Evolutionary conservation across 1,140 invertebrate genomes (phyloP).

Genomic region (Aphis gossypii): DNA sequence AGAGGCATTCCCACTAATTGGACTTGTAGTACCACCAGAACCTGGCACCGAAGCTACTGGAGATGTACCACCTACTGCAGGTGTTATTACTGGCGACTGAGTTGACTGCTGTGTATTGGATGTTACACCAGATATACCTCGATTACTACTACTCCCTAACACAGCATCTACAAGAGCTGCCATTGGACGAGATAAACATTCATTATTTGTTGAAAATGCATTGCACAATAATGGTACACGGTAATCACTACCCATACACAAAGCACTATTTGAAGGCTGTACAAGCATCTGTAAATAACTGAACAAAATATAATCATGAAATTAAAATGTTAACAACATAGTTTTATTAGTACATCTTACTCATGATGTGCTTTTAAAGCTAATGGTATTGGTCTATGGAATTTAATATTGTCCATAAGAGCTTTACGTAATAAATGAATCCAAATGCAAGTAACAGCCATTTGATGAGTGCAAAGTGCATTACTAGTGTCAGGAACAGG

Average conservation of each 20-base stretch:
- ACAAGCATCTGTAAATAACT: constrained; percentile 82
- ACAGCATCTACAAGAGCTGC: constrained; percentile 87
- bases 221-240: constrained; percentile 91
- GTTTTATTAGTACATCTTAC: constrained; percentile 65
- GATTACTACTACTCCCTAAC: constrained; percentile 67
- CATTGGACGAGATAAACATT: constrained; percentile 86
- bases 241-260: constrained; percentile 82
- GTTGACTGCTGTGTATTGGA: constrained; percentile 65
- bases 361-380: constrained; percentile 77
- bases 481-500: constrained; percentile 88
- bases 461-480: constrained; percentile 85
- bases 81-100: constrained; percentile 65
- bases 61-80: constrained; percentile 65
- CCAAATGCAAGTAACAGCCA: constrained; percentile 96
- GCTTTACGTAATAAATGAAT: constrained; percentile 95
- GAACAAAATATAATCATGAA: not conserved
- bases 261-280: constrained; percentile 70
- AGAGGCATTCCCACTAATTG: constrained; percentile 62
- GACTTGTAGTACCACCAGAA: constrained; percentile 52
- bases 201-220: constrained; percentile 90
- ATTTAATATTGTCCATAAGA: constrained; percentile 78
- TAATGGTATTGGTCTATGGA: constrained; percentile 59
- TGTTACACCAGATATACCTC: constrained; percentile 47
- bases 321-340: not conserved
- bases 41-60: constrained; percentile 65